Evolutionary conservation across 1,140 invertebrate genomes (phyloP).

Genomic region (Chionoecetes opilio): DNA sequence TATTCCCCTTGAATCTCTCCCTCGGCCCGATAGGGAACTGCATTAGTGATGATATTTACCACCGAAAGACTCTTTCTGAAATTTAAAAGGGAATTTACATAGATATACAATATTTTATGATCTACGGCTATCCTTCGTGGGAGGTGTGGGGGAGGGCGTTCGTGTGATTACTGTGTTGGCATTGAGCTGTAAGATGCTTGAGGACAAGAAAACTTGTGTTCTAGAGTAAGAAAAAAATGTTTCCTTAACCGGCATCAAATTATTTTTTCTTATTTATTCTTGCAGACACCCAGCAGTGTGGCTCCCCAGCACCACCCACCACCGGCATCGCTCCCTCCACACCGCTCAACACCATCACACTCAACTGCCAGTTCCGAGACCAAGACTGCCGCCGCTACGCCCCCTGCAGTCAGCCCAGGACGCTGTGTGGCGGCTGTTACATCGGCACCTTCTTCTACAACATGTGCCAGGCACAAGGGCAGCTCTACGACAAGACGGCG

Average conservation of each 20-base stretch:
- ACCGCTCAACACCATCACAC: background rate
- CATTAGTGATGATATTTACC: no score
- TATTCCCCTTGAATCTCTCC: no score
- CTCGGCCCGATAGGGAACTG: no score
- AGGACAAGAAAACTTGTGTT: no score
- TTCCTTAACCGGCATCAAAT: background rate
- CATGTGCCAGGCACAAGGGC: background rate
- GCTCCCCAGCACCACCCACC: background rate
- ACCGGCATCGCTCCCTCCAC: background rate
- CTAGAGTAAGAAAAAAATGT: background rate
- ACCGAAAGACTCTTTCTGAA: no score
- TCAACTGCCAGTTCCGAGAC: background rate
- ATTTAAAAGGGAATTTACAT: no score
- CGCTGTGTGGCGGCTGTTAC: constrained; percentile 38
- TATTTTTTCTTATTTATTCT: background rate
- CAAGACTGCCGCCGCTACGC: background rate
- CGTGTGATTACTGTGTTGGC: no score
- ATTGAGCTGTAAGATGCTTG: no score
- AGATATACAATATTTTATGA: no score
- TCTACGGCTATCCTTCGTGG: no score
- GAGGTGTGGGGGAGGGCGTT: no score
- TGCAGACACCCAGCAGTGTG: background rate
- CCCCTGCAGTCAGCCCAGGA: background rate
- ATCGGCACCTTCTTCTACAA: constrained; percentile 22
- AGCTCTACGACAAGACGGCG: background rate